A percentile compares a stretch with the other conserved stretches of the same genome.
These are phyloP conservation scores for Xenentodon cancila DNA, from an alignment of 2,797 vertebrate genomes.

Conservation along the genomic window DNA sequence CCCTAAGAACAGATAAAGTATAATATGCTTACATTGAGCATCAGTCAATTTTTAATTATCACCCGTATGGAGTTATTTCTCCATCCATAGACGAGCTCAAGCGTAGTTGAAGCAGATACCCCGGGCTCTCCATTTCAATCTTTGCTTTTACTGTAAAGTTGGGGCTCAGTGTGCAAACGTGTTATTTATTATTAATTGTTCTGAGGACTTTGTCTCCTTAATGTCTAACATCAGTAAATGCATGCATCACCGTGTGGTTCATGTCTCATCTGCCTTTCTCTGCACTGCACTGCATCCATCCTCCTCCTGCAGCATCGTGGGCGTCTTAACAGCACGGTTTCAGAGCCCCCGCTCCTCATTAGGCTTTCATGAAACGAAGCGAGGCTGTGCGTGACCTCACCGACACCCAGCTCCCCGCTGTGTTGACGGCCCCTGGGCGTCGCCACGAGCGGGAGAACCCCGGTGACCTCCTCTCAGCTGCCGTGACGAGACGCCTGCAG, in stretches of 20 bases:
- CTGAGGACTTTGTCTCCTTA: slow-evolving; percentile 30
- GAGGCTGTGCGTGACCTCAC: slow-evolving; percentile 79
- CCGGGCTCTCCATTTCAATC: not conserved
- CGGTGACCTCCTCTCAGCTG: slow-evolving; percentile 80
- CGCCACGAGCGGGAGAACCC: slow-evolving; percentile 76
- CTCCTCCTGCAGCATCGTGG: slow-evolving; percentile 57
- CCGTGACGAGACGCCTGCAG: slow-evolving; percentile 78
- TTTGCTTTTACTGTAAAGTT: slow-evolving; percentile 12
- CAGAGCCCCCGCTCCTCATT: slow-evolving; percentile 77
- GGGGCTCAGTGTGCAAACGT: slow-evolving; percentile 28
- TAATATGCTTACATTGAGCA: slow-evolving; percentile 5
- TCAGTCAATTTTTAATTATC: slow-evolving; percentile 7
- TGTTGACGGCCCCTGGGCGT: slow-evolving; percentile 84
- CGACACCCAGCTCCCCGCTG: slow-evolving; percentile 78
- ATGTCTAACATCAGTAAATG: slow-evolving; percentile 64
- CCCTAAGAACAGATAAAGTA: slow-evolving; percentile 4
- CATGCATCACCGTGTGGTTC: slow-evolving; percentile 13
- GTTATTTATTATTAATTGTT: slow-evolving; percentile 60
- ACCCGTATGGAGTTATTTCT: slow-evolving; percentile 1
- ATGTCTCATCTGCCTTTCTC: slow-evolving; percentile 6
- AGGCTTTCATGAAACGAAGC: slow-evolving; percentile 80
- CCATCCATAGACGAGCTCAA: slow-evolving; percentile 24
- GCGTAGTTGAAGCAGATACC: not conserved
- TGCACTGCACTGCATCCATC: slow-evolving; percentile 16
- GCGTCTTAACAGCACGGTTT: slow-evolving; percentile 58